Conservation (phyloP, 2,113 vertebrate species). For the Megalops atlanticus region DNA sequence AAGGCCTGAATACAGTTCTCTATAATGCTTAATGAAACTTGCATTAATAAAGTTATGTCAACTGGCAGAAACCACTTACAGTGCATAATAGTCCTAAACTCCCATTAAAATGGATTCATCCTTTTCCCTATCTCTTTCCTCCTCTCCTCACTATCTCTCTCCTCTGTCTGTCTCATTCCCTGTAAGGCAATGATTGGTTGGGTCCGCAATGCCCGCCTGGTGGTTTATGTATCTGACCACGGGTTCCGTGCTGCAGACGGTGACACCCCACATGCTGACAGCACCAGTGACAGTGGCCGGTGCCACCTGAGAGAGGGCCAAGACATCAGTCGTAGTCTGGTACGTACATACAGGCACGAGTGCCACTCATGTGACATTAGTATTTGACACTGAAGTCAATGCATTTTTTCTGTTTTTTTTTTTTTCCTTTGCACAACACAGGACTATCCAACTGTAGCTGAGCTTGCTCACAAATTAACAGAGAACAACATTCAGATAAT, state of each 20-base stretch:
- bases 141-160: too few relatives aligned
- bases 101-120: too few relatives aligned
- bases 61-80: too few relatives aligned
- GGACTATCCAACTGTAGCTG: constrained; percentile 82
- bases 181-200: not conserved
- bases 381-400: not conserved
- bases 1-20: too few relatives aligned
- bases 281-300: not conserved
- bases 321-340: not conserved
- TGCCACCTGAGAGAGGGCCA: not conserved
- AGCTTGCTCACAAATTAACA: constrained; percentile 73
- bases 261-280: not conserved
- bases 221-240: not conserved
- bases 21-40: too few relatives aligned
- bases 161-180: too few relatives aligned
- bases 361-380: not conserved
- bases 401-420: too few relatives aligned
- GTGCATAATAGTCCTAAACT: too few relatives aligned
- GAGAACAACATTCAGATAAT: constrained; percentile 83
- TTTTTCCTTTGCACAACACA: constrained; percentile 37
- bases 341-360: not conserved
- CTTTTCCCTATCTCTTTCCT: too few relatives aligned
- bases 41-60: too few relatives aligned
- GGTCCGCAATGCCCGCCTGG: not conserved
- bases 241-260: not conserved